These are phyloP conservation scores for Oryzias javanicus DNA, from an alignment of 2,113 vertebrate species.

Conservation along the genomic window DNA sequence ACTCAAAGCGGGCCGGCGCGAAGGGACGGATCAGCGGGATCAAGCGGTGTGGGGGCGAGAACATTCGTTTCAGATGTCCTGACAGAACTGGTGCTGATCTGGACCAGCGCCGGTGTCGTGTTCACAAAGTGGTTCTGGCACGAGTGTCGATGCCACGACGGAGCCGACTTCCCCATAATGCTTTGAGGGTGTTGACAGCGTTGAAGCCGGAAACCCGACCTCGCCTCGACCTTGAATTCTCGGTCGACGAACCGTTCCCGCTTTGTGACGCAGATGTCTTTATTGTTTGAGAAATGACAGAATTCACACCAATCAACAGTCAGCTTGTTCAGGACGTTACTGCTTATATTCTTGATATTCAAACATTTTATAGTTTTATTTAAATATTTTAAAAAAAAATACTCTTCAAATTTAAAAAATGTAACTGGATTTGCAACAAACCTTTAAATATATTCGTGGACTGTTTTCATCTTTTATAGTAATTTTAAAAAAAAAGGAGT, in stretches of 20 bases:
- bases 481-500: too few species aligned
- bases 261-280: neutral
- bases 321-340: neutral
- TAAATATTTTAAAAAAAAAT: too few species aligned
- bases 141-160: conserved; percentile 27
- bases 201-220: conserved; percentile 64
- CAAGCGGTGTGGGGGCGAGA: conserved; percentile 64
- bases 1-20: conserved; percentile 61
- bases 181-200: conserved; percentile 67
- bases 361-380: neutral
- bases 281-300: too few species aligned
- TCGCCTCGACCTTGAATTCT: conserved; percentile 60
- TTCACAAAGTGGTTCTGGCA: conserved; percentile 72
- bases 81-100: conserved; percentile 72
- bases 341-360: neutral
- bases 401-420: too few species aligned
- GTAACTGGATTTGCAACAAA: too few species aligned
- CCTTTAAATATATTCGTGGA: too few species aligned
- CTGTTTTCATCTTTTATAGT: too few species aligned
- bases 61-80: conserved; percentile 75
- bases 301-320: too few species aligned
- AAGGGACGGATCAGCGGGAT: conserved; percentile 59
- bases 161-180: conserved; percentile 33
- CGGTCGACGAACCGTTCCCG: conserved; percentile 40
- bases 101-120: conserved; percentile 59